These are phyloP conservation scores for Heliconius ismenius DNA, from an alignment of 2,888 invertebrate species.

Conservation along the genomic window DNA sequence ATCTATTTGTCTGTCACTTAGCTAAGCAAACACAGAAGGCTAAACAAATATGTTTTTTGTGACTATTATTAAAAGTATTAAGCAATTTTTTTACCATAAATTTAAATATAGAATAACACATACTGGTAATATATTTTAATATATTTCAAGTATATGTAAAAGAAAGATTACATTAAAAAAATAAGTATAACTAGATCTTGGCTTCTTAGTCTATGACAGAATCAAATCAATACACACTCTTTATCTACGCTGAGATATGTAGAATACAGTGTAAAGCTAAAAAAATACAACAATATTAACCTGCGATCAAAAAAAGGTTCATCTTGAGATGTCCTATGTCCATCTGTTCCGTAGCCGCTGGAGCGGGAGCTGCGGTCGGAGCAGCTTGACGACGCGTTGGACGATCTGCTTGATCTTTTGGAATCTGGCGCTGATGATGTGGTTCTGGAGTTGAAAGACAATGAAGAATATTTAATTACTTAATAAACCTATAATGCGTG, in stretches of 20 bases:
- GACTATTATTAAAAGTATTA: neutral
- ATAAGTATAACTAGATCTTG: no score
- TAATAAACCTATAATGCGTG: no score
- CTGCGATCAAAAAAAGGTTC: slow-evolving; percentile 70
- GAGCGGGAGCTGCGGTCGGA: slow-evolving; percentile 74
- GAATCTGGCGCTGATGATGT: slow-evolving; percentile 53
- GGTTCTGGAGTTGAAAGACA: slow-evolving; percentile 19
- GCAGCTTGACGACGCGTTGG: slow-evolving; percentile 74
- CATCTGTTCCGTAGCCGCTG: slow-evolving; percentile 74
- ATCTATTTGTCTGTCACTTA: slow-evolving; percentile 11
- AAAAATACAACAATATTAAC: slow-evolving; percentile 50
- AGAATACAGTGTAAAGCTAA: neutral
- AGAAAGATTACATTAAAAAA: no score
- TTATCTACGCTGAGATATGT: no score
- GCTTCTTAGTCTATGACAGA: no score
- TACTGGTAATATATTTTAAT: neutral
- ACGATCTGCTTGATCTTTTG: slow-evolving; percentile 73
- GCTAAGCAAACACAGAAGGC: neutral
- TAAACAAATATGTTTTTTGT: neutral
- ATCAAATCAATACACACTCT: no score
- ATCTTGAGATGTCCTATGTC: slow-evolving; percentile 63
- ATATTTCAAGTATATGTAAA: no score
- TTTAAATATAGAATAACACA: neutral
- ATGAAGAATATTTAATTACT: neutral
- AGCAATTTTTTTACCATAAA: neutral